Percentiles rank a stretch among this genome's conserved stretches.
Evolutionary conservation across 2,888 invertebrate genomes (phyloP).

Genomic region (Pristionchus fissidentatus): DNA sequence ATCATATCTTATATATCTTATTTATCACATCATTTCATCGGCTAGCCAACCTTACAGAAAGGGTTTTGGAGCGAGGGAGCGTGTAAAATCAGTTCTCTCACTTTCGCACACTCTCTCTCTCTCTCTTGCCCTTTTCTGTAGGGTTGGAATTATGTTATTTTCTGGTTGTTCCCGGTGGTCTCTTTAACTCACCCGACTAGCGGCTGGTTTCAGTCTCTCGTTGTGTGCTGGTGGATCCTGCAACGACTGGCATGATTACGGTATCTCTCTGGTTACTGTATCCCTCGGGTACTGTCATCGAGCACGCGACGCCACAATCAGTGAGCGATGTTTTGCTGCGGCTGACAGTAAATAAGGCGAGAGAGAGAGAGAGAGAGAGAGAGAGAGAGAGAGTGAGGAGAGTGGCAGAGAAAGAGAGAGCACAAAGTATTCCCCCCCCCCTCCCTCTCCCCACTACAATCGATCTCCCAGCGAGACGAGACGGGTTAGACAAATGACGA

Average conservation of each 20-base stretch:
- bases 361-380: not conserved
- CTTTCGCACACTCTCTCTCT: not conserved
- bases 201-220: not conserved
- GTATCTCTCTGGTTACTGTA: conserved; percentile 27
- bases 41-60: too few species aligned
- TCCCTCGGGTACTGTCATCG: not conserved
- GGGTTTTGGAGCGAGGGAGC: too few species aligned
- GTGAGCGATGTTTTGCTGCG: conserved; percentile 31
- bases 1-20: not conserved
- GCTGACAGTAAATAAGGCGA: conserved; percentile 39
- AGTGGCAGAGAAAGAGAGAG: too few species aligned
- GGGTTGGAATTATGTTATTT: too few species aligned
- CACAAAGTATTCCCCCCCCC: not conserved
- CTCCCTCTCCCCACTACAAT: conserved; percentile 28
- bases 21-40: not conserved
- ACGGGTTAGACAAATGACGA: conserved; percentile 13
- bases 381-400: not conserved
- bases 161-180: too few species aligned
- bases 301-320: not conserved
- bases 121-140: not conserved
- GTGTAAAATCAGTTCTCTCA: not conserved
- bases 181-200: conserved; percentile 16
- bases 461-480: conserved; percentile 11
- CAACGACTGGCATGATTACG: not conserved
- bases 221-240: not conserved